A percentile compares a stretch with the other conserved stretches of the same genome.
These are phyloP conservation scores for Nomada fucata DNA, from an alignment of 2,888 invertebrate genomes.

Conservation along the genomic window DNA sequence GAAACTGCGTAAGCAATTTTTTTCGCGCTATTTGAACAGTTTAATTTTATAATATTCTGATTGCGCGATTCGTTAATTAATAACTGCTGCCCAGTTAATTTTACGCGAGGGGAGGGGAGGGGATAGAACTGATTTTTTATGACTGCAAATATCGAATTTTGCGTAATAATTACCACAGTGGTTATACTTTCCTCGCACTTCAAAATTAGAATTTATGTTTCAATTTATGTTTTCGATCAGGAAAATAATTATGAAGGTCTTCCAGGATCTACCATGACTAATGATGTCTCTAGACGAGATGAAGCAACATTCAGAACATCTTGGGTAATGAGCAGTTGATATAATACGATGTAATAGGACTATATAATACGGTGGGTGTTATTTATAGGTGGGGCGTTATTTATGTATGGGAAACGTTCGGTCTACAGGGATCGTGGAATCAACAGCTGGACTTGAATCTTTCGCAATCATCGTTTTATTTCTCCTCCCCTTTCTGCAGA, in stretches of 20 bases:
- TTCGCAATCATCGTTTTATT: conserved; percentile 40
- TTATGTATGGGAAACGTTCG: conserved; percentile 65
- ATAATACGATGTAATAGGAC: conserved; percentile 61
- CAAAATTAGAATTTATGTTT: not conserved
- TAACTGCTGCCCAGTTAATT: not conserved
- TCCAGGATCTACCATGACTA: not conserved
- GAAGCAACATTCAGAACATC: conserved; percentile 38
- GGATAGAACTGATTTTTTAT: not conserved
- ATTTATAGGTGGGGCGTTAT: conserved; percentile 58
- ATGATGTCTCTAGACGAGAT: conserved; percentile 23
- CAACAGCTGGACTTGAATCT: conserved; percentile 37
- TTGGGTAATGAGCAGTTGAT: conserved; percentile 55
- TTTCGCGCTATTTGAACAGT: not conserved
- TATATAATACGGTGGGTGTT: conserved; percentile 52
- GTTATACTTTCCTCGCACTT: not conserved
- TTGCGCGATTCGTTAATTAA: not conserved
- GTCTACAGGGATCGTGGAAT: conserved; percentile 55
- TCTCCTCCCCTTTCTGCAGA: not conserved
- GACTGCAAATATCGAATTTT: not conserved
- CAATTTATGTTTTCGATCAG: too few species aligned
- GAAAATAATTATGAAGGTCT: too few species aligned
- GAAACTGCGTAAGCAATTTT: not conserved
- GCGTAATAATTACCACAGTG: not conserved
- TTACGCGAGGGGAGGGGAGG: not conserved
- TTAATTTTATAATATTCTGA: not conserved